phyloP scores from a whole-genome alignment of 2,113 vertebrate genomes.

The Leucosticte australis region DNA sequence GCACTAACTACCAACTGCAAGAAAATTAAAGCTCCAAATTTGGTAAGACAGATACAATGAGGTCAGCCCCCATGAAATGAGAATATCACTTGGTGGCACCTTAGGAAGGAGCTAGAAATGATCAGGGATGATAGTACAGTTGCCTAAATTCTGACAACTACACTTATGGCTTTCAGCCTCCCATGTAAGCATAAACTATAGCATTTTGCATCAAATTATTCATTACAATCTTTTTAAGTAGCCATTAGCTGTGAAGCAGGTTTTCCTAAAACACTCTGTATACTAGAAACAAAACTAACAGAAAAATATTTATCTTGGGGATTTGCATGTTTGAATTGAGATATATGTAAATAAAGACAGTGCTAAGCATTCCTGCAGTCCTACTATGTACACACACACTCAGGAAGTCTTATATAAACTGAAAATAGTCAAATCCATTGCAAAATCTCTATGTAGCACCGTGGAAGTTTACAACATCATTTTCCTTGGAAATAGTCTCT shows the following conservation, averaged over 20 bases:
- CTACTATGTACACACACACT: neutral
- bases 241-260: neutral
- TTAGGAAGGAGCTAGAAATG: neutral
- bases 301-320: neutral
- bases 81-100: neutral
- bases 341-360: neutral
- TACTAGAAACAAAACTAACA: neutral
- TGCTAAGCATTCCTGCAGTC: neutral
- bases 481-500: neutral
- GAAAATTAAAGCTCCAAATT: neutral
- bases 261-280: neutral
- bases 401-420: neutral
- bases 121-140: neutral
- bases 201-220: neutral
- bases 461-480: neutral
- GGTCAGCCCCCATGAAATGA: neutral
- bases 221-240: neutral
- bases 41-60: neutral
- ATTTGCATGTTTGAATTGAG: neutral
- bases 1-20: neutral
- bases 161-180: neutral
- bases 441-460: neutral
- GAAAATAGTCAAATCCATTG: neutral
- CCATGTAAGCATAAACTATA: neutral
- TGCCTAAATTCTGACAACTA: neutral